Conservation (phyloP, 2,113 vertebrate genomes). For the Cinclus cinclus region DNA sequence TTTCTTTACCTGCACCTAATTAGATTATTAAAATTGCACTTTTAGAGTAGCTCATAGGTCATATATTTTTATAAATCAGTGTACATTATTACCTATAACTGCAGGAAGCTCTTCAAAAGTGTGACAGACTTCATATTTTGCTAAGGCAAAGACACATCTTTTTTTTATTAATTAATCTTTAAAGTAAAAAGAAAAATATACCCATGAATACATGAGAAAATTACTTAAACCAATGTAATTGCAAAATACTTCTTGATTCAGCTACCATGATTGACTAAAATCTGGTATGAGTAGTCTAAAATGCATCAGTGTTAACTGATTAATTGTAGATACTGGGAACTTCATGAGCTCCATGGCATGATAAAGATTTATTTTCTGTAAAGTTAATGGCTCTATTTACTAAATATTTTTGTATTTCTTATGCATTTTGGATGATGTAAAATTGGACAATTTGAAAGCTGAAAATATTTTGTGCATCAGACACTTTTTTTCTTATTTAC, state of each 20-base stretch:
- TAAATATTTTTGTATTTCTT: constrained; percentile 65
- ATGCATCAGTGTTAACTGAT: constrained; percentile 16
- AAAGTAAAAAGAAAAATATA: background rate
- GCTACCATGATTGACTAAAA: constrained; percentile 31
- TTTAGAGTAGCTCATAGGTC: background rate
- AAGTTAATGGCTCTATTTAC: constrained; percentile 60
- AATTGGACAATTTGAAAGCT: background rate
- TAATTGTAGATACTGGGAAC: constrained; percentile 21
- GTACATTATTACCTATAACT: background rate
- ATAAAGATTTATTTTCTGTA: constrained; percentile 57
- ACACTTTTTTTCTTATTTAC: background rate
- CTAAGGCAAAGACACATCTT: background rate
- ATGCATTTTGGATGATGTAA: constrained; percentile 7
- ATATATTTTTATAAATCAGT: background rate
- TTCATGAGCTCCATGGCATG: constrained; percentile 12
- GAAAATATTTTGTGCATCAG: constrained; percentile 30
- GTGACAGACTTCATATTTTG: background rate
- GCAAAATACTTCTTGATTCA: background rate
- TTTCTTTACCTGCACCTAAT: background rate
- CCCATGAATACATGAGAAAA: background rate
- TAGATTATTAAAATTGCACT: background rate
- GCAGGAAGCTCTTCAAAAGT: background rate
- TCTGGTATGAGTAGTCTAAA: background rate
- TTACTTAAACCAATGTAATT: background rate
- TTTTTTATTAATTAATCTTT: background rate